Evolutionary conservation across 1,140 invertebrate species (phyloP), one percentile per base, ranked within the genome.

Genomic region (Papilio machaon): DNA sequence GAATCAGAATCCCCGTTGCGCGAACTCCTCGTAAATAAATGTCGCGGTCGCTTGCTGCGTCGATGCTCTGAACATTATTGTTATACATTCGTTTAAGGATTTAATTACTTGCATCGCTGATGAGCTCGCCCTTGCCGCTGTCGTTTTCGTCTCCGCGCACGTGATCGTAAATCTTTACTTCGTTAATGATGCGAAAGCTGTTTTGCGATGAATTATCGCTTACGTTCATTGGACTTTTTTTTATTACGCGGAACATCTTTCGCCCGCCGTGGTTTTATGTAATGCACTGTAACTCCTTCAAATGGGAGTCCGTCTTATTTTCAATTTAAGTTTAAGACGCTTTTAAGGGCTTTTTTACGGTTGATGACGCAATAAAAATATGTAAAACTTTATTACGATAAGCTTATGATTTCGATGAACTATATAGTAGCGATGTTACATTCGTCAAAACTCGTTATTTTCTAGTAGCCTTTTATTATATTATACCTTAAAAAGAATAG

Each of bases 81-180:
- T 92, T 91, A 93, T 91, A 92, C 91, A 93, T 89, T 91, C 89
- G 88, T 92, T 92, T 91, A 92, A 91, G 87, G 85, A 90, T 94
- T 92, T 92, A 92, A 94, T 94, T 93, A 93, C 88, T 89, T 91
- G 88, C 86, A 89, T 87, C 88, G 87, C 83, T 73, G 87, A 89
- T 89, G 89, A 84, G 79, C 81, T 85, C 83, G 81, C 82, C 82
- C 83, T 85, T 79, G 54, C 80, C 73, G 77, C 82, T 84, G 83
- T 85, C 85, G 80, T 79, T 85, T 79, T 83, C 80, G 76, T 79
- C 77, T 82, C 81, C 80, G 76, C 85, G 83, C 88, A 86, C 88
- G 89, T 91, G 89, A 90, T 90, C 91, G 91, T 92, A 91, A 91
- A 92, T 91, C 87, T 88, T 89, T 82, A 82, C 81, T 87, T 89